Evolutionary conservation across 2,797 vertebrate genomes (phyloP).

Genomic region (Gallinago solitaria): DNA sequence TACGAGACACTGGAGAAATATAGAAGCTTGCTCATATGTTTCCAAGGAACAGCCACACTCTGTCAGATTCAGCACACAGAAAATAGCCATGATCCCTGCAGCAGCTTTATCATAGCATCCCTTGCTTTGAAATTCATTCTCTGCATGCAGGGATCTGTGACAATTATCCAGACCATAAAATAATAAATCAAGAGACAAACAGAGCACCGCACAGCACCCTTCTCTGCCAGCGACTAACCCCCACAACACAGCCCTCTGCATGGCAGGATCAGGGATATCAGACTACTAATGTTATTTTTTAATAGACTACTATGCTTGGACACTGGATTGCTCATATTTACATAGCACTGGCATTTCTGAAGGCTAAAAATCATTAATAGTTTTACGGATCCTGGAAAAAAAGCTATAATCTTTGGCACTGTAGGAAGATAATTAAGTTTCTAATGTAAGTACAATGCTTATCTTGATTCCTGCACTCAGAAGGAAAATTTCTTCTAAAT

Average conservation of each 20-base stretch:
- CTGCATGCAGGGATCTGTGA: neutral
- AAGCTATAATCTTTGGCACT: neutral
- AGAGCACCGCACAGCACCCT: neutral
- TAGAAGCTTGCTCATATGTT: neutral
- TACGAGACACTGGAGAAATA: neutral
- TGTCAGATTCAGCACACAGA: neutral
- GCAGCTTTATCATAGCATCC: neutral
- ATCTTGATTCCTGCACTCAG: neutral
- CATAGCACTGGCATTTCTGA: neutral
- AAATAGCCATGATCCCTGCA: neutral
- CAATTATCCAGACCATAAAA: neutral
- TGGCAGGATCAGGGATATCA: neutral
- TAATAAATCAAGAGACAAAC: neutral
- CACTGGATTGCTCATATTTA: neutral
- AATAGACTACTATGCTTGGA: neutral
- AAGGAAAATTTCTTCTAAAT: neutral
- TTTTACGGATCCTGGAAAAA: neutral
- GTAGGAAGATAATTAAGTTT: neutral
- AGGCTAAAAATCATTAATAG: neutral
- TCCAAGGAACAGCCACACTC: neutral
- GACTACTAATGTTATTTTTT: neutral
- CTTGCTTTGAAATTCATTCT: neutral
- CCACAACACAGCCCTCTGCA: neutral
- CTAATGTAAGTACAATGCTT: neutral
- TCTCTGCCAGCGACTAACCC: neutral